phyloP scores from a whole-genome alignment of 2,113 vertebrate species.

The Cyphomyrus discorhynchus region DNA sequence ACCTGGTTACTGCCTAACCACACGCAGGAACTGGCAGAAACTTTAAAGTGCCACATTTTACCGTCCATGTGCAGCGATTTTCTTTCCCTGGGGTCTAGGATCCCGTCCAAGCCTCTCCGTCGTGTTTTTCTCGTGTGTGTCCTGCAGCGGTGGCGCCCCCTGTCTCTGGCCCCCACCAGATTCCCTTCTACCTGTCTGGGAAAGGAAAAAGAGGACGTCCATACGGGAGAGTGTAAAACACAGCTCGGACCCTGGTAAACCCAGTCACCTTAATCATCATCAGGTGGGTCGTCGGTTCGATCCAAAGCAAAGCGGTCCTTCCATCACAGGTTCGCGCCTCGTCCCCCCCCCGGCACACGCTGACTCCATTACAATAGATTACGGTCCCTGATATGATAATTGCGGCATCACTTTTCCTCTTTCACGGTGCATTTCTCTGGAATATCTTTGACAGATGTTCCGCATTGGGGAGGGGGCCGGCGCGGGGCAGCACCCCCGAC shows the following conservation, averaged over 20 bases:
- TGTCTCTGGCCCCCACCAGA: neutral
- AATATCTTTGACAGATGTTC: constrained; percentile 49
- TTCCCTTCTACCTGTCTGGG: constrained; percentile 3
- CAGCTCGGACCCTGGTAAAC: constrained; percentile 18
- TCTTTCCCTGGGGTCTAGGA: neutral
- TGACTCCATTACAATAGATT: constrained; percentile 41
- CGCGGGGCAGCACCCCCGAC: constrained; percentile 7
- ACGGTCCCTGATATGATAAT: constrained; percentile 37
- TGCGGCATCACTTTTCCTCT: constrained; percentile 24
- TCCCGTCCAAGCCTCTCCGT: neutral
- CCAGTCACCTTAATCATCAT: constrained; percentile 33
- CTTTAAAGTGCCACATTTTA: neutral
- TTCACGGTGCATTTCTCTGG: constrained; percentile 40
- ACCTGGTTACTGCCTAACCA: neutral
- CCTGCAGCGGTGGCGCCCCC: neutral
- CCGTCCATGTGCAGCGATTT: neutral
- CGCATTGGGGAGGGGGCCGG: constrained; percentile 18
- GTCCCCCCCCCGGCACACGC: constrained; percentile 9
- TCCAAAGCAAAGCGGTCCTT: constrained; percentile 33
- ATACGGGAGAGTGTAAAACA: constrained; percentile 18
- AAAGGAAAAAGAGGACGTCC: neutral
- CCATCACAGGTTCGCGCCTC: constrained; percentile 24
- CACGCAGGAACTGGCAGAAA: neutral
- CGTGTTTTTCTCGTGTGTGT: neutral
- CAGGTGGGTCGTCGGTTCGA: constrained; percentile 34